These are phyloP conservation scores for Petrophora chlorosata DNA, from an alignment of 2,888 invertebrate species.

Conservation along the genomic window DNA sequence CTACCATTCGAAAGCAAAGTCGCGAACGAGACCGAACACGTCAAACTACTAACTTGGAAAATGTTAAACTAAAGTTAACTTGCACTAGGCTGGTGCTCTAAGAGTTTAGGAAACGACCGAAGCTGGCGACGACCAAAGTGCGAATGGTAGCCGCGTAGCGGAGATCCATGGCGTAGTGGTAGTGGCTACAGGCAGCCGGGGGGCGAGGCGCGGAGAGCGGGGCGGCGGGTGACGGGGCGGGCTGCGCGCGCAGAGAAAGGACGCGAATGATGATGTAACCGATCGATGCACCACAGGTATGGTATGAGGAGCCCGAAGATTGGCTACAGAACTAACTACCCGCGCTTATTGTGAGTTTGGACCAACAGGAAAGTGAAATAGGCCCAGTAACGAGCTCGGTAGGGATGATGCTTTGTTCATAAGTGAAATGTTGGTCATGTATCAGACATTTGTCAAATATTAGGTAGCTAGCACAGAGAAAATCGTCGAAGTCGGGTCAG, in stretches of 20 bases:
- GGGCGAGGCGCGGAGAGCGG: conserved; percentile 52
- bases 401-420: no score
- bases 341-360: no score
- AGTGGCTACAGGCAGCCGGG: conserved; percentile 58
- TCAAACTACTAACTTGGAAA: conserved; percentile 51
- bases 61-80: conserved; percentile 59
- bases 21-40: conserved; percentile 39
- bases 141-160: conserved; percentile 72
- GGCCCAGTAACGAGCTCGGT: no score
- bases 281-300: conserved; percentile 77
- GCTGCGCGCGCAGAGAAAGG: conserved; percentile 82
- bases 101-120: conserved; percentile 55
- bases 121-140: conserved; percentile 66
- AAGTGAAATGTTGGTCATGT: no score
- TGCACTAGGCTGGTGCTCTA: conserved; percentile 53
- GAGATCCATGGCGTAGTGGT: conserved; percentile 64
- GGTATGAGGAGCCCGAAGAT: no score
- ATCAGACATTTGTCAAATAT: no score
- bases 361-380: no score
- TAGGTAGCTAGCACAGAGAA: no score
- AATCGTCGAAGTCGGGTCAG: no score
- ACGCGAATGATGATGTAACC: conserved; percentile 78
- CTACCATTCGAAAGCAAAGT: conserved; percentile 42
- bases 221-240: conserved; percentile 51
- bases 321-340: no score